These are phyloP conservation scores for Hippocampus comes DNA, from an alignment of 2,113 vertebrate genomes.

Conservation along the genomic window DNA sequence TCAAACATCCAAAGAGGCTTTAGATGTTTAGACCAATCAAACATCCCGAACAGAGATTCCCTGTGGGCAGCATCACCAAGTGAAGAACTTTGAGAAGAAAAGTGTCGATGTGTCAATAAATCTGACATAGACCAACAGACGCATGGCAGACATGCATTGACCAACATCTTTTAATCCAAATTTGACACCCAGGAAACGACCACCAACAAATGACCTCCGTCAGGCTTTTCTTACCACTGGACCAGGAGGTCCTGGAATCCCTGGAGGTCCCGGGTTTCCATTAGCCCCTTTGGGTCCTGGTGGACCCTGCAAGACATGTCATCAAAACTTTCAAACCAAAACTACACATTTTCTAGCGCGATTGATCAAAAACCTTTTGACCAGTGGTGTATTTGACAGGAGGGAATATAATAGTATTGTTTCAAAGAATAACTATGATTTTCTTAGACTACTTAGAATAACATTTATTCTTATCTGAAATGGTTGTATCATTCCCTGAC, in stretches of 20 bases:
- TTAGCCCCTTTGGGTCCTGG: conserved; percentile 64
- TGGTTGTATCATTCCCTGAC: too few relatives aligned
- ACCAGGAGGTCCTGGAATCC: conserved; percentile 66
- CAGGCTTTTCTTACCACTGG: conserved; percentile 62
- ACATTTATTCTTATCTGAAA: too few relatives aligned
- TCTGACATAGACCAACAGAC: background rate
- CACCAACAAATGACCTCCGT: background rate
- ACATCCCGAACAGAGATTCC: conserved; percentile 10
- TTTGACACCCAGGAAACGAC: background rate
- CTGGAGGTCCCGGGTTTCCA: conserved; percentile 42
- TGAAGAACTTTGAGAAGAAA: background rate
- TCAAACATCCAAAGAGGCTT: conserved; percentile 31
- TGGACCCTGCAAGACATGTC: conserved; percentile 57
- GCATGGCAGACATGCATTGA: background rate
- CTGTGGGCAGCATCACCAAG: conserved; percentile 1
- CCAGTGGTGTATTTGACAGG: too few relatives aligned
- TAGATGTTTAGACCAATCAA: conserved; percentile 38
- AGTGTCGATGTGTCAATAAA: background rate
- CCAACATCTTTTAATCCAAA: background rate
- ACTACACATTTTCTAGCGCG: too few relatives aligned
- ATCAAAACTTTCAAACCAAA: background rate
- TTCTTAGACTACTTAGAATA: too few relatives aligned
- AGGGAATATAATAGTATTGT: too few relatives aligned
- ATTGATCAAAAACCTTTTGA: too few relatives aligned
- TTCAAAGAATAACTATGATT: too few relatives aligned